Evolutionary conservation across 2,113 vertebrate species (phyloP).

Genomic region (Sclerurus mexicanus): DNA sequence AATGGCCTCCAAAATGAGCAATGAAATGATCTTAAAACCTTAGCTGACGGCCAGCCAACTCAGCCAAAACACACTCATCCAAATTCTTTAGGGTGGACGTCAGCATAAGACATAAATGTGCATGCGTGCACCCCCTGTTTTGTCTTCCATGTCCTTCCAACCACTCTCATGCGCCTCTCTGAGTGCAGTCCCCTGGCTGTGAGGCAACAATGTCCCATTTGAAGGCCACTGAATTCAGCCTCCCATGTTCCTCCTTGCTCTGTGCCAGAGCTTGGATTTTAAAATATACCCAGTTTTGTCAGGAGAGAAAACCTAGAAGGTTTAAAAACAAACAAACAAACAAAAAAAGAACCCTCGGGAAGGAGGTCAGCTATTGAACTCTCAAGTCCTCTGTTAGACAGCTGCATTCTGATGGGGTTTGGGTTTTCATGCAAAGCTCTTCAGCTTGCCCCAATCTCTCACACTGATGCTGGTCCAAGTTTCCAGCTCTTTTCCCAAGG

Average conservation of each 20-base stretch:
- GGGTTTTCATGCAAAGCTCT: background rate
- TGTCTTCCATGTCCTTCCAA: background rate
- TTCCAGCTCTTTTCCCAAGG: background rate
- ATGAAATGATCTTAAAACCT: background rate
- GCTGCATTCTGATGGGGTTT: background rate
- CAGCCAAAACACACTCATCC: background rate
- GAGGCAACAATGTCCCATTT: background rate
- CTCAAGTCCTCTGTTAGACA: background rate
- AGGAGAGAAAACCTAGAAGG: background rate
- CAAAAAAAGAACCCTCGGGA: background rate
- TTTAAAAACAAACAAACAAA: background rate
- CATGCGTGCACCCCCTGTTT: background rate
- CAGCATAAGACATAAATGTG: accelerated
- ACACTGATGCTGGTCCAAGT: background rate
- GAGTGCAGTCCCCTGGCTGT: background rate
- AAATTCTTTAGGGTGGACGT: background rate
- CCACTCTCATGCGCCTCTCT: background rate
- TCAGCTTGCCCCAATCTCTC: background rate
- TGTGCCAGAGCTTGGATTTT: background rate
- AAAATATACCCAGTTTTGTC: background rate
- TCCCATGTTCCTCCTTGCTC: background rate
- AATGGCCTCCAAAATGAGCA: background rate
- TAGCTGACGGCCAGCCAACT: background rate
- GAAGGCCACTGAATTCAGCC: background rate
- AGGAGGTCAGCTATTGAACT: background rate